Evolutionary conservation across 2,888 invertebrate species (phyloP), one percentile per base, ranked within the genome.

Genomic region (Horisme vitalbata): DNA sequence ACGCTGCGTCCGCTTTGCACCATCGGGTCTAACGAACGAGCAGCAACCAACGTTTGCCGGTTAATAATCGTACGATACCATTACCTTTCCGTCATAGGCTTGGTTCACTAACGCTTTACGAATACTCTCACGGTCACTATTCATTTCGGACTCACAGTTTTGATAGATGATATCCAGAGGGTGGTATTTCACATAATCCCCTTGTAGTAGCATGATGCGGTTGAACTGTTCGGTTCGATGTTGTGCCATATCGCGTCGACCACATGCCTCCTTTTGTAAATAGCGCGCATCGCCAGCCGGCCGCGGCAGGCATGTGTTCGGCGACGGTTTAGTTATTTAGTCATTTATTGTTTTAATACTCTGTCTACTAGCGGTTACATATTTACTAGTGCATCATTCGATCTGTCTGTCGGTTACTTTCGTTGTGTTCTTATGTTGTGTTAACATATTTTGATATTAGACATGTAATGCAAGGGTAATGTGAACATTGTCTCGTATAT

Each of bases 181-280:
- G 85, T 87, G 87, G 85, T 86, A 83, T 84, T 84, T 84, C 84
- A 68, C 71, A 67, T 62, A 69, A 72, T 75, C 77, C 77, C 76
- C 71, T 71, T 70, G 85, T 87, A 85, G 86, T 80, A 78, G 86
- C 87, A 86, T 86, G 84, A 65, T 64, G 68, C 68, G 74, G 68
- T 30, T 18, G 64, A 61, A 65, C 55, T 56, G 56, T 68, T 57
- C 68, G 73, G 71, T 73, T 63, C 61, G 54, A 59, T 71, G 68
- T 71, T 68, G 68, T 69, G 53, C 57, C 59, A 57, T 47, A 59
- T 53, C 60, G 53, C 71, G 62, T 49, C 71, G 63, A 71, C 65
- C 61, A 64, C 68, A 65, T 66, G 68, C 62, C 47, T 38, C 47
- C 10, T 9, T 3, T 3, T 7, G 23, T 21, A 9, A 14, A 10